Percentiles rank a stretch among this genome's conserved stretches.
Evolutionary conservation across 2,797 vertebrate genomes (phyloP).

Genomic region (Gymnodraco acuticeps): DNA sequence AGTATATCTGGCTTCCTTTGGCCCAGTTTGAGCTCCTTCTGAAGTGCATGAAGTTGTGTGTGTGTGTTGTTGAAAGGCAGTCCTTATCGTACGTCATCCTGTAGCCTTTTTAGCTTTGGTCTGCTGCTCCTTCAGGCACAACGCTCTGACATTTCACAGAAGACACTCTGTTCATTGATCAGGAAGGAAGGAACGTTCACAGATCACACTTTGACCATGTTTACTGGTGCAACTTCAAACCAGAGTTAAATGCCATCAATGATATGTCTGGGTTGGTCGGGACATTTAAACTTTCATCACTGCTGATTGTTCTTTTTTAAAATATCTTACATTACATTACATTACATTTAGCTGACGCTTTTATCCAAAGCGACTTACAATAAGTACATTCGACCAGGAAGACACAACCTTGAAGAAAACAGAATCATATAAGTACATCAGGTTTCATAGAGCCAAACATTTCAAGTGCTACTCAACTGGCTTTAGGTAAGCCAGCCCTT

Average conservation of each 20-base stretch:
- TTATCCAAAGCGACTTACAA: no score
- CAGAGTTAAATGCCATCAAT: neutral
- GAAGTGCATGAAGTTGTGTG: neutral
- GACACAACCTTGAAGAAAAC: no score
- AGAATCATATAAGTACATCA: no score
- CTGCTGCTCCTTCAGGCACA: constrained; percentile 17
- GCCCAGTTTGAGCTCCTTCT: neutral
- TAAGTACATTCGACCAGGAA: no score
- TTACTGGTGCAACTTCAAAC: neutral
- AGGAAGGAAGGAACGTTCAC: constrained; percentile 1
- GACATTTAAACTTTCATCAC: neutral
- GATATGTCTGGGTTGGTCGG: neutral
- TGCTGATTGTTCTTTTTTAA: neutral
- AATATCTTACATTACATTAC: no score
- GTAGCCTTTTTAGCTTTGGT: constrained; percentile 35
- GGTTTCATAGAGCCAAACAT: no score
- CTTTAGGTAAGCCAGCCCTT: no score
- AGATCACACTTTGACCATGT: neutral
- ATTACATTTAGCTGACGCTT: no score
- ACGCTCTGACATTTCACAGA: constrained; percentile 39
- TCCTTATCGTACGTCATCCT: constrained; percentile 18
- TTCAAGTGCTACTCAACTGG: no score
- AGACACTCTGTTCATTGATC: constrained; percentile 1
- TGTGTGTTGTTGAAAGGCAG: neutral
- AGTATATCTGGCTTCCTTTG: neutral